Evolutionary conservation across 2,888 invertebrate species (phyloP), one percentile per base, ranked within the genome.

Genomic region (Exephanes ischioxanthus): DNA sequence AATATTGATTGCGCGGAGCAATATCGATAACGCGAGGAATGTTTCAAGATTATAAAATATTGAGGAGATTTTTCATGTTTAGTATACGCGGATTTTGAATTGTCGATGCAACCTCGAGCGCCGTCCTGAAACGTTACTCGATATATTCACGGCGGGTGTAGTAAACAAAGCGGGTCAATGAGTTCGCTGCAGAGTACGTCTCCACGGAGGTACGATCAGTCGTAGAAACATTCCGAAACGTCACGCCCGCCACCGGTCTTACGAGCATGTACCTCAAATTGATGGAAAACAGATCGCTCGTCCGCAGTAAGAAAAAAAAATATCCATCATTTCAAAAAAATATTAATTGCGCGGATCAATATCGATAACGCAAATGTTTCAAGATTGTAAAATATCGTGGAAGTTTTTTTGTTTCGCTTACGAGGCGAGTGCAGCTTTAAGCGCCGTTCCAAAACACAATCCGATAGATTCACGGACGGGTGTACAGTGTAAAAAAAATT

Each of bases 231-330:
- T 81, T 85, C 75, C 55, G 37, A 30, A 30, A 81, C 63, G 70
- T 73, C 41, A 9, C 41, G 9, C 41, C 68, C 51, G 81, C 73
- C 81, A 73, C 84, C 78, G 63, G 41, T 53, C n/a, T 85, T 81
- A 84, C 80, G 72, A 81, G 68, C 71, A 7, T 11, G 26, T 16
- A 37, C 55, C 48, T 22, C 41, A 45, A 11, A 45, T 45, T 45
- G 11, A 55, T 55, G 14, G 55, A 30, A 2, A 30, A 4, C 1
- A 30, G 30, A 30, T 30, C 30, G 2, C 30, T 30, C 30, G 4
- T 4, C 30, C 30, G 30, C 2, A 30, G 30, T 2, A 2, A 30
- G 3, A n/a, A 30, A 30, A 30, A 30, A 30, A 30, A 30, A 30
- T 30, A 4, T 30, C 4, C 30, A 30, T 30, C 2, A 30, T 30